These are phyloP conservation scores for Temnothorax unifasciatus DNA, from an alignment of 2,888 invertebrate genomes.

Conservation along the genomic window DNA sequence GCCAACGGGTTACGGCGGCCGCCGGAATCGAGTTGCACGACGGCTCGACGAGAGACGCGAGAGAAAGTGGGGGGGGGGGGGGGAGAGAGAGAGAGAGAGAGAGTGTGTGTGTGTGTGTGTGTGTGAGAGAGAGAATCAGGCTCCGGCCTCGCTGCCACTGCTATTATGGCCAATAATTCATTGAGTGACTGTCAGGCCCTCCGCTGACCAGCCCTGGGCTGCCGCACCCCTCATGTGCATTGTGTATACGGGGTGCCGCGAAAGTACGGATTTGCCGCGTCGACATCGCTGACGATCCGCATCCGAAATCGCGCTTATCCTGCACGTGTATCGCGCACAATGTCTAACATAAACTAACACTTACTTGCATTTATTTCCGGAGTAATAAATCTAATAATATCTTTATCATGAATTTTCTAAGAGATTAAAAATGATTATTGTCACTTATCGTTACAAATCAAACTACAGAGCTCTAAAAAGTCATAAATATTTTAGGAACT, in stretches of 20 bases:
- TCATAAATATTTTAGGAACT: neutral
- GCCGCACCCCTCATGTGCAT: constrained; percentile 79
- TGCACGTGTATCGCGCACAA: neutral
- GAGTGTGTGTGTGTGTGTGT: too few species aligned
- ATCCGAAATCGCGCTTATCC: neutral
- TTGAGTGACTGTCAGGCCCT: constrained; percentile 85
- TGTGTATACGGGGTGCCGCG: constrained; percentile 77
- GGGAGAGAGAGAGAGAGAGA: neutral
- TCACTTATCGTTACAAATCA: neutral
- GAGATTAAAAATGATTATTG: neutral
- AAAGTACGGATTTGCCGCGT: constrained; percentile 70
- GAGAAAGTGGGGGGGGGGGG: constrained; percentile 20
- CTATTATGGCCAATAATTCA: constrained; percentile 86
- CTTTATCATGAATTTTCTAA: neutral
- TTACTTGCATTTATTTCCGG: neutral
- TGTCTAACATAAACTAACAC: neutral
- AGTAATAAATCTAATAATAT: neutral
- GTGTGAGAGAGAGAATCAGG: constrained; percentile 54
- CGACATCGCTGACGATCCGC: neutral
- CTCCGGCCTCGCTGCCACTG: constrained; percentile 84
- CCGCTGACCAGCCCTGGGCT: constrained; percentile 79
- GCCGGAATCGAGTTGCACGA: constrained; percentile 49
- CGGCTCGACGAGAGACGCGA: constrained; percentile 29
- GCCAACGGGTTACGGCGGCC: constrained; percentile 69
- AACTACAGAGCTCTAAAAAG: neutral